These are phyloP conservation scores for Lichenostomus cassidix DNA, from an alignment of 2,113 vertebrate species.

Conservation along the genomic window DNA sequence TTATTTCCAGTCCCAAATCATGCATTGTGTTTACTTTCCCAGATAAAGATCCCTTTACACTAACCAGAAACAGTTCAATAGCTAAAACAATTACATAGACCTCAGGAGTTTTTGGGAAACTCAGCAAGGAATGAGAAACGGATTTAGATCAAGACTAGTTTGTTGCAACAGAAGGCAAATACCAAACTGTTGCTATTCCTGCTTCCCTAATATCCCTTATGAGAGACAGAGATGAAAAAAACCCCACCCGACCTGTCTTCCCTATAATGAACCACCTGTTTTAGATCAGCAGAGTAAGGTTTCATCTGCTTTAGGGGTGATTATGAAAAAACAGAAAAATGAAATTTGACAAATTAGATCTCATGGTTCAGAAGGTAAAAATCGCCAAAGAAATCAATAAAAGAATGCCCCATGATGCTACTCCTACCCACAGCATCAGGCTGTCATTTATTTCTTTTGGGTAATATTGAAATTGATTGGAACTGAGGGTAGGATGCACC, in stretches of 20 bases:
- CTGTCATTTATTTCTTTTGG: not conserved
- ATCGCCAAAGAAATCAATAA: not conserved
- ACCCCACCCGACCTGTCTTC: not conserved
- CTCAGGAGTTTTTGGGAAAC: not conserved
- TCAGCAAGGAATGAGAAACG: not conserved
- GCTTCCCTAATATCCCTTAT: not conserved
- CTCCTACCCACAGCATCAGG: not conserved
- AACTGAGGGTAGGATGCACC: not conserved
- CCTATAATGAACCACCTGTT: not conserved
- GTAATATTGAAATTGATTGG: not conserved
- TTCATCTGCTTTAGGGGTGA: not conserved
- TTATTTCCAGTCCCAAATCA: not conserved
- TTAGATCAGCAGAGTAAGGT: not conserved
- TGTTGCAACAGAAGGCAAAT: not conserved
- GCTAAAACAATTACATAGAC: not conserved
- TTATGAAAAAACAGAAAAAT: not conserved
- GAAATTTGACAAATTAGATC: slow-evolving; percentile 6
- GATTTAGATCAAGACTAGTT: not conserved
- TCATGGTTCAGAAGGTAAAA: not conserved
- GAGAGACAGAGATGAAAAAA: not conserved
- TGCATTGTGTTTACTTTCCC: not conserved
- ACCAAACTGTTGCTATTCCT: not conserved
- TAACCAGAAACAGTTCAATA: not conserved
- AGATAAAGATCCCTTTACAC: not conserved
- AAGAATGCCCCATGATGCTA: not conserved